phyloP scores from a whole-genome alignment of 2,113 vertebrate genomes.

The Leptosomus discolor region DNA sequence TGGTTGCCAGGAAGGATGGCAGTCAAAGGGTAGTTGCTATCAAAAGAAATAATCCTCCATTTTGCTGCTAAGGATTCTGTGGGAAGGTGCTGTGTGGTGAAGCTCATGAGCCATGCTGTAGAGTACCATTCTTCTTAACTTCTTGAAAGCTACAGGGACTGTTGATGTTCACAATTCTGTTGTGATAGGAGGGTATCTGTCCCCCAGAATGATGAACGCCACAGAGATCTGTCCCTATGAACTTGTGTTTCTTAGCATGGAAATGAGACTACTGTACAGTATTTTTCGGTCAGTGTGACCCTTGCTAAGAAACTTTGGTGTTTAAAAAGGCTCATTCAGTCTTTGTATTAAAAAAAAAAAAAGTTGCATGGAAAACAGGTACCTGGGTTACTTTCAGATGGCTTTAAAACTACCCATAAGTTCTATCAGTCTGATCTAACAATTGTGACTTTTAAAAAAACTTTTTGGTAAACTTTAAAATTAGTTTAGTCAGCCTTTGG shows the following conservation, averaged over 20 bases:
- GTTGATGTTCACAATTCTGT: not conserved
- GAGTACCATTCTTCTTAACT: not conserved
- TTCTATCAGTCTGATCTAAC: not conserved
- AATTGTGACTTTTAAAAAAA: not conserved
- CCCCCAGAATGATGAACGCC: not conserved
- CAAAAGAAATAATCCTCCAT: not conserved
- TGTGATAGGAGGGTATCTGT: not conserved
- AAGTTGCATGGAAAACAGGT: not conserved
- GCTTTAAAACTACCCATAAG: not conserved
- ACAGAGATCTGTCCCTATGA: too few relatives aligned
- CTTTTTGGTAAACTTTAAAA: not conserved
- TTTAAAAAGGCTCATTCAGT: not conserved
- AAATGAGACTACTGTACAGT: not conserved
- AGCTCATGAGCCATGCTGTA: not conserved
- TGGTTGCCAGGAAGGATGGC: not conserved
- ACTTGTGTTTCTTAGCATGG: not conserved
- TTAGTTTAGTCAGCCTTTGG: not conserved
- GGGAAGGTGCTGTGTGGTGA: not conserved
- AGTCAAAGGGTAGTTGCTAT: not conserved
- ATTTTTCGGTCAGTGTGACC: not conserved
- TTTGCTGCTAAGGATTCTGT: not conserved
- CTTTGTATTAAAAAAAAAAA: not conserved
- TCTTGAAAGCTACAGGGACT: not conserved
- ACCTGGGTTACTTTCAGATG: not conserved
- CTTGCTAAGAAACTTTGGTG: not conserved